Conservation (phyloP, 2,797 vertebrate species). For the Enteromius argenteus region DNA sequence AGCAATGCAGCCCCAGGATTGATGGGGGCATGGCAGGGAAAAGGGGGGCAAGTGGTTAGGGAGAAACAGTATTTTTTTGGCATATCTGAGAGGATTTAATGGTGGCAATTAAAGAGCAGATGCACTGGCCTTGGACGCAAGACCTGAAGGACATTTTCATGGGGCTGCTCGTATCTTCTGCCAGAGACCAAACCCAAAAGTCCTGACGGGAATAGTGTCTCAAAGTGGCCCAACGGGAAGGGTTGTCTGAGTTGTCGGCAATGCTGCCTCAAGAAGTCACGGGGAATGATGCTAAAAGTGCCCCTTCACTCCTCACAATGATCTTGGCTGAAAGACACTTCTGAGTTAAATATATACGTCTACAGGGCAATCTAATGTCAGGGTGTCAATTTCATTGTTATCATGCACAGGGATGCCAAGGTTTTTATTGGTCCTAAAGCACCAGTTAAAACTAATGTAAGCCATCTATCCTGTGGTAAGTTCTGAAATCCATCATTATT, state of each 20-base stretch:
- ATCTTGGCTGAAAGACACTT: constrained; percentile 30
- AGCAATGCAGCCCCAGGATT: constrained; percentile 47
- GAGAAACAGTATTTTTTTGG: constrained; percentile 59
- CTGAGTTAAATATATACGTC: constrained; percentile 22
- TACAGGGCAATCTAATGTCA: constrained; percentile 40
- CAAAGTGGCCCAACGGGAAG: constrained; percentile 23
- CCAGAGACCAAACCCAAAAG: constrained; percentile 58
- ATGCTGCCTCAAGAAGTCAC: background rate
- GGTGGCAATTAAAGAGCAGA: constrained; percentile 68
- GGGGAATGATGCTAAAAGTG: constrained; percentile 25
- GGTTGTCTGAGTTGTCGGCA: constrained; percentile 10
- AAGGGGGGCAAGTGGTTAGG: constrained; percentile 32
- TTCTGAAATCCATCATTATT: constrained; percentile 42
- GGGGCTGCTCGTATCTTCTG: constrained; percentile 63
- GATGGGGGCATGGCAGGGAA: constrained; percentile 59
- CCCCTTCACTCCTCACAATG: background rate
- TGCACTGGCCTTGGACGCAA: constrained; percentile 59
- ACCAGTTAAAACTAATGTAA: constrained; percentile 32
- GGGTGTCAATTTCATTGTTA: constrained; percentile 32
- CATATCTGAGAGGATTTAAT: constrained; percentile 64
- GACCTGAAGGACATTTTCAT: constrained; percentile 70
- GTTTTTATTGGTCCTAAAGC: constrained; percentile 36
- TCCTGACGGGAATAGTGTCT: constrained; percentile 25
- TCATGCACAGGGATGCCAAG: constrained; percentile 21
- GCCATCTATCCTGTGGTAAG: constrained; percentile 15